A percentile compares a stretch with the other conserved stretches of the same genome.
Evolutionary conservation across 2,797 vertebrate genomes (phyloP).

Genomic region (Xenopus petersii): DNA sequence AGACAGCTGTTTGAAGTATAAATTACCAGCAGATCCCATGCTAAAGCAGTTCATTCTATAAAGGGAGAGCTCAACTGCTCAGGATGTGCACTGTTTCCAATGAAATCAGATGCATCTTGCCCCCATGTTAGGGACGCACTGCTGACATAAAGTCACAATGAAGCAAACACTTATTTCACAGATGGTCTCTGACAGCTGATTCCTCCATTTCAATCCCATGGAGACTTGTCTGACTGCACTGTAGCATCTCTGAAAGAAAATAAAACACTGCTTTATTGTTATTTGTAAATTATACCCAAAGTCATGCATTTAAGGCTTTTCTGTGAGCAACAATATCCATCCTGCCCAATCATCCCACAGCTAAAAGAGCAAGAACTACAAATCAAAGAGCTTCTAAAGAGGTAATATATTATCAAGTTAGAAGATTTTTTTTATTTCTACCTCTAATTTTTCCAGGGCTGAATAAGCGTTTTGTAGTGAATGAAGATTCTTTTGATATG

Average conservation of each 20-base stretch:
- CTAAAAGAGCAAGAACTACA: no score
- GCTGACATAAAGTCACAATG: slow-evolving; percentile 41
- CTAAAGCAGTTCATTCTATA: slow-evolving; percentile 49
- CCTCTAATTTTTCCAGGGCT: no score
- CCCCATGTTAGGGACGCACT: slow-evolving; percentile 49
- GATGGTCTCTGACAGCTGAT: slow-evolving; percentile 63
- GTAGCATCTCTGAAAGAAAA: background rate
- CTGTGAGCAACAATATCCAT: no score
- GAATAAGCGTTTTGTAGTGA: no score
- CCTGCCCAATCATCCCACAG: no score
- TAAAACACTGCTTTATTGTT: background rate
- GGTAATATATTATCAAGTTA: no score
- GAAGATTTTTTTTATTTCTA: no score
- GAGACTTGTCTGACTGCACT: background rate
- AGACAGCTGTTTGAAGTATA: slow-evolving; percentile 64
- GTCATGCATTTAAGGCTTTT: no score
- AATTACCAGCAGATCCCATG: slow-evolving; percentile 56
- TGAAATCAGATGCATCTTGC: slow-evolving; percentile 39
- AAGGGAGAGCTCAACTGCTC: slow-evolving; percentile 61
- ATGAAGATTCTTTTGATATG: no score
- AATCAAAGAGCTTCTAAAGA: no score
- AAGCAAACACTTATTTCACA: slow-evolving; percentile 51
- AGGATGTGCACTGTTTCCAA: slow-evolving; percentile 58
- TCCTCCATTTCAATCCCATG: slow-evolving; percentile 35
- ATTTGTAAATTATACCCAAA: no score